Evolutionary conservation across 2,888 invertebrate species (phyloP), one percentile per base, ranked within the genome.

Genomic region (Andrena hattorfiana): DNA sequence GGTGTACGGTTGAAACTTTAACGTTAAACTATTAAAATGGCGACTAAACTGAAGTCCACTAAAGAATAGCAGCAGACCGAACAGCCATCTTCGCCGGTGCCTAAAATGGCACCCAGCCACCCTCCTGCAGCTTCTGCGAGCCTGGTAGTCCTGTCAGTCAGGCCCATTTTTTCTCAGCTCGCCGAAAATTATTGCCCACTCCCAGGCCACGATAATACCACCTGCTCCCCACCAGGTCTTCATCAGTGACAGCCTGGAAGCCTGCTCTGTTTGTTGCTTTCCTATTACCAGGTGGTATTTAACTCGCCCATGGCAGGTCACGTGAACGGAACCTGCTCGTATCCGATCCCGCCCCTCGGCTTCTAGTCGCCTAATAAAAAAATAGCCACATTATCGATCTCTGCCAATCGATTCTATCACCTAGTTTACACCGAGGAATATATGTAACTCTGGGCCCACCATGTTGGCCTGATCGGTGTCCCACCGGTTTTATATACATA

Each of bases 351-450:
- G 49, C 48, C 66, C 10, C 42, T 28, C 56, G 42, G 59, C 60
- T 92, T 85, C 92, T 92, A 86, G 87, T 92, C 86, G 89, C 92
- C 92, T 92, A 92, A 88, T 92, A 87, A 91, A 92, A 90, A 92
- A 92, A 92, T 91, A 87, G 88, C 84, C 88, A 71, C 68, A 85
- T 87, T 91, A 92, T 92, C 92, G 92, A 92, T 92, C 91, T 89
- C 88, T 88, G 85, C 85, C 87, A 87, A 91, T 91, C 90, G 84
- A 82, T 87, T 88, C 87, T 69, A 54, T 72, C 78, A 26, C 32
- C 26, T 30, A 10, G 32, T 69, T 68, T 13, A 8, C 84, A 69
- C 48, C 35, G 62, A 63, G 30, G 67, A 59, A 26, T 26, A 2
- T 28, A 30, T 16, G 5, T 56, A 1, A 91, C 90, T 91, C 91